Conservation (phyloP, 2,888 invertebrate species). For the Drosophila histrio region DNA sequence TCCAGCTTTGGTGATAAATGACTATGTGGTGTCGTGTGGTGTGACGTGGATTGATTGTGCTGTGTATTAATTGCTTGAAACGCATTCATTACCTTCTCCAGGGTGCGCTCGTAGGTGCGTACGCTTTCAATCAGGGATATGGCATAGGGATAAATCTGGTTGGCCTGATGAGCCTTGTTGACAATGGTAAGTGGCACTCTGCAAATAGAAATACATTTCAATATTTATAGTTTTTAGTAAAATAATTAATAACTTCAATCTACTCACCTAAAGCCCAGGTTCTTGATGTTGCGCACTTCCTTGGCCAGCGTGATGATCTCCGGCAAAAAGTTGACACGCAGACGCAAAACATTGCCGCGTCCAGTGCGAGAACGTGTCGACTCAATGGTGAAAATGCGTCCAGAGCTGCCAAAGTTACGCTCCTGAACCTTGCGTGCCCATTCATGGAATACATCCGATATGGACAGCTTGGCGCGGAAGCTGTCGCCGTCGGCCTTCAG, state of each 20-base stretch:
- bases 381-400: slow-evolving; percentile 97
- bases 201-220: slow-evolving; percentile 29
- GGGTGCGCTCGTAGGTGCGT: slow-evolving; percentile 97
- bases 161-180: slow-evolving; percentile 99
- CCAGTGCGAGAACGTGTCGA: slow-evolving; percentile 90
- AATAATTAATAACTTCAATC: neutral
- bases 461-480: slow-evolving; percentile 97
- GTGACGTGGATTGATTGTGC: slow-evolving; percentile 14
- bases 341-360: slow-evolving; percentile 92
- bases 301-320: slow-evolving; percentile 99
- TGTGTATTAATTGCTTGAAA: neutral
- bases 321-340: slow-evolving; percentile 97
- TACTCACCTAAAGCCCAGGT: slow-evolving; percentile 91
- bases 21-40: slow-evolving; percentile 26
- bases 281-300: slow-evolving; percentile 98
- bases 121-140: slow-evolving; percentile 99
- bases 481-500: slow-evolving; percentile 99
- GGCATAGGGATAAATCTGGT: slow-evolving; percentile 99
- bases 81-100: slow-evolving; percentile 92
- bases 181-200: slow-evolving; percentile 98
- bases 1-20: slow-evolving; percentile 22
- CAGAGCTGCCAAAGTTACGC: slow-evolving; percentile 96
- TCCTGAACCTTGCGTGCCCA: slow-evolving; percentile 98
- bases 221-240: neutral
- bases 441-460: slow-evolving; percentile 98